Evolutionary conservation across 2,797 vertebrate species (phyloP).

Genomic region (Galaxias olidus): DNA sequence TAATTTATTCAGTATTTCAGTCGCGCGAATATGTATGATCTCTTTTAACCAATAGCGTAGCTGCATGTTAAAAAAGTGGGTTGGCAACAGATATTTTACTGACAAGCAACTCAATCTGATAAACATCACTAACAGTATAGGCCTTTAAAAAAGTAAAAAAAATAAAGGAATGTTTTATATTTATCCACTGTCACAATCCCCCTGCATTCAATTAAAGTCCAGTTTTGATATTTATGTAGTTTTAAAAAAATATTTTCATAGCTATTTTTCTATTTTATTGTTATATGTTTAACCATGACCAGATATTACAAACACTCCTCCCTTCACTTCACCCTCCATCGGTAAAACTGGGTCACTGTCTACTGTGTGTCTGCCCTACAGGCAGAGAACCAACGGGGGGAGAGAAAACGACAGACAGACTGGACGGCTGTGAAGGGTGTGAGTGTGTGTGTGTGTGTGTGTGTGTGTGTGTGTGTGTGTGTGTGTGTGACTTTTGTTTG

Average conservation of each 20-base stretch:
- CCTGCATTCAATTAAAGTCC: no score
- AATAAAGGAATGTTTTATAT: no score
- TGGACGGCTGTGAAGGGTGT: conserved; percentile 32
- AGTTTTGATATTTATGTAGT: no score
- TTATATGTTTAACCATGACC: conserved; percentile 31
- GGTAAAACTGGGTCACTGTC: conserved; percentile 61
- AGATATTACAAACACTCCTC: conserved; percentile 18
- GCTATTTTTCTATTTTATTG: no score
- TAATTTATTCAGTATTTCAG: conserved; percentile 28
- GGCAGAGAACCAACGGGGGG: conserved; percentile 14
- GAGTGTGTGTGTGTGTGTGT: conserved; percentile 18
- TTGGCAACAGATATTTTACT: conserved; percentile 2
- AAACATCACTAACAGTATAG: no score
- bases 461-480: conserved; percentile 20
- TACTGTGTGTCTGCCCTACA: conserved; percentile 15
- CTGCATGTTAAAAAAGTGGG: conserved; percentile 16
- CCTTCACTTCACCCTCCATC: conserved; percentile 28
- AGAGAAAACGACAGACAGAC: conserved; percentile 1
- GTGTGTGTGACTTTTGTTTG: conserved; percentile 9
- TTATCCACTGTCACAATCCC: no score
- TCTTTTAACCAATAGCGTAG: conserved; percentile 48
- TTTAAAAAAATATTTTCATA: no score
- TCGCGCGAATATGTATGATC: conserved; percentile 52
- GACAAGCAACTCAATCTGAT: conserved; percentile 3
- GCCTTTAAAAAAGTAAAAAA: no score